Percentiles rank a stretch among this genome's conserved stretches.
phyloP scores from a whole-genome alignment of 2,113 vertebrate genomes.

The Abramis brama region DNA sequence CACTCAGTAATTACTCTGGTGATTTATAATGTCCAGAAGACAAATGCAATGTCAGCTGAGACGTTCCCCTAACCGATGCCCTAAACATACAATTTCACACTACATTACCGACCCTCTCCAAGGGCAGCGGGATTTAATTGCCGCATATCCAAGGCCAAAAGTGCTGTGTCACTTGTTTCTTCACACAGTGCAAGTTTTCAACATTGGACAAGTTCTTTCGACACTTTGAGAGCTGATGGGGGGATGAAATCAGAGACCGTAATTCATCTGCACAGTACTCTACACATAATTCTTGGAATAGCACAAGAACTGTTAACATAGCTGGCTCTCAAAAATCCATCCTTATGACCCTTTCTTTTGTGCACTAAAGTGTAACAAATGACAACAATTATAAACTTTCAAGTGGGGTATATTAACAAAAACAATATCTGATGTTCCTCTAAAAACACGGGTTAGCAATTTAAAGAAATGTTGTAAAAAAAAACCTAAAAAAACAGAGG shows the following conservation, averaged over 20 bases:
- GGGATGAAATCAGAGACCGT: slow-evolving; percentile 32
- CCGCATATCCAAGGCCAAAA: slow-evolving; percentile 52
- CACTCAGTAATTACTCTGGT: slow-evolving; percentile 59
- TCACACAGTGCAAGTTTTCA: slow-evolving; percentile 35
- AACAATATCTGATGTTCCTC: neutral
- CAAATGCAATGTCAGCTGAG: slow-evolving; percentile 58
- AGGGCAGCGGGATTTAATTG: slow-evolving; percentile 53
- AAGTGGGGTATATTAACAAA: neutral
- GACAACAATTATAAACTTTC: neutral
- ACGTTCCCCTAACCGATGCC: slow-evolving; percentile 42
- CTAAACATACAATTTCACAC: slow-evolving; percentile 60
- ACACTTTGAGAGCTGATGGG: slow-evolving; percentile 41
- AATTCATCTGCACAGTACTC: slow-evolving; percentile 40
- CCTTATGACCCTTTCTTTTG: neutral
- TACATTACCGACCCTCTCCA: slow-evolving; percentile 56
- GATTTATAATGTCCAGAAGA: slow-evolving; percentile 61
- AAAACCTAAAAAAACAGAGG: neutral
- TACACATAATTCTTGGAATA: slow-evolving; percentile 40
- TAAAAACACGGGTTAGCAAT: neutral
- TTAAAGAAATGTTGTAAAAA: neutral
- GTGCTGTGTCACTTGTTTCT: slow-evolving; percentile 52
- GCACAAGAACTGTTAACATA: slow-evolving; percentile 25
- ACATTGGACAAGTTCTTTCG: slow-evolving; percentile 26
- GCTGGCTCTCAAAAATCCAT: neutral
- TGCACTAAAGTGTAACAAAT: neutral